Percentiles rank a stretch among this genome's conserved stretches.
Evolutionary conservation across 2,797 vertebrate species (phyloP).

Genomic region (Lycodopsis pacificus): DNA sequence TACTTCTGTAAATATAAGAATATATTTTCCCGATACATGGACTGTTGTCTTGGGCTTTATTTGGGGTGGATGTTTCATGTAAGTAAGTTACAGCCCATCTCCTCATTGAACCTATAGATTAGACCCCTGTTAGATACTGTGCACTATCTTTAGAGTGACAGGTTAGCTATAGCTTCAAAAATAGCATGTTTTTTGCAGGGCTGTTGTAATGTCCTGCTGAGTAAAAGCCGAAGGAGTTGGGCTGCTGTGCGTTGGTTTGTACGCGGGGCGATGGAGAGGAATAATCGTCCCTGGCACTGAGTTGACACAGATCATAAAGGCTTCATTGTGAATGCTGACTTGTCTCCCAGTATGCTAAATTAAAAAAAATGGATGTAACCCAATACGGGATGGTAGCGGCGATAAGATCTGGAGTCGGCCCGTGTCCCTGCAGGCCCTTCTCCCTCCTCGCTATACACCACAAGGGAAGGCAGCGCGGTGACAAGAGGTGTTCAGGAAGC

Average conservation of each 20-base stretch:
- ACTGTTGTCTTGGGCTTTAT: no score
- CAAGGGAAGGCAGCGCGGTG: slow-evolving; percentile 61
- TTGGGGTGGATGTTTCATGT: no score
- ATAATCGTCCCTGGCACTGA: slow-evolving; percentile 63
- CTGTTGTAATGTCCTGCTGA: slow-evolving; percentile 2
- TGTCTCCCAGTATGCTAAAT: slow-evolving; percentile 84
- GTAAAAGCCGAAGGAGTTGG: slow-evolving; percentile 7
- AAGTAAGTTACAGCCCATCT: no score
- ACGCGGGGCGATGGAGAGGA: slow-evolving; percentile 20
- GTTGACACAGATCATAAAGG: slow-evolving; percentile 79
- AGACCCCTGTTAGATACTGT: no score
- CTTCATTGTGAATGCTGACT: slow-evolving; percentile 80
- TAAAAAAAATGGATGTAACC: slow-evolving; percentile 85
- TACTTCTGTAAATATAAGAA: not conserved
- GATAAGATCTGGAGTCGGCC: slow-evolving; percentile 85
- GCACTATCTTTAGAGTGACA: no score
- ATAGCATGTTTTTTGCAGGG: no score
- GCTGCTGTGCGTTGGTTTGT: slow-evolving; percentile 27
- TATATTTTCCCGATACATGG: no score
- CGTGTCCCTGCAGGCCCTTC: slow-evolving; percentile 79
- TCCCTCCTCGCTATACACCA: slow-evolving; percentile 59
- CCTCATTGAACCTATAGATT: no score
- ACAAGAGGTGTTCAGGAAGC: slow-evolving; percentile 81
- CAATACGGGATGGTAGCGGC: slow-evolving; percentile 74
- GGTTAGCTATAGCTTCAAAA: no score